Base-by-base conservation (phyloP, 2,113 vertebrate genomes). In the Delphinapterus leucas region DNA sequence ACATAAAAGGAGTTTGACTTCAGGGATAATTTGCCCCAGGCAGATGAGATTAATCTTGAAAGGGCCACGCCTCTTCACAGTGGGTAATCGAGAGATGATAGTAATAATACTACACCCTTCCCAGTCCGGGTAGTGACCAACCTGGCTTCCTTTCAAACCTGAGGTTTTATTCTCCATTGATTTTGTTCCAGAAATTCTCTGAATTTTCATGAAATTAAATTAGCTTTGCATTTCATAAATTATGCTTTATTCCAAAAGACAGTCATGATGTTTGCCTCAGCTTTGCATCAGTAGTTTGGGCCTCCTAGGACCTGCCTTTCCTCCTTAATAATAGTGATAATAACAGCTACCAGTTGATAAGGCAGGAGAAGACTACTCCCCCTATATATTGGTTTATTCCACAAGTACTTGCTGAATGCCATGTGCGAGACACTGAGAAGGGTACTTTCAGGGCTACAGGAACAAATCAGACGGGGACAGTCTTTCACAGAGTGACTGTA, bases 131-230 rank as follows among this genome's bases (percentile, higher is more conserved):
- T 23, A n/a, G 4, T 44, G 86, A 71, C 63, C 80, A 20, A 15
- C 13, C 33, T 79, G 44, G 5, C 31, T 81, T 49, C 6, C 3
- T 87, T 91, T 80, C 60, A 91, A 82, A 47, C 38, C 67, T 23
- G 49, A 53, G 82, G 9, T 53, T 94, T 60, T 73, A 49, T 68
- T 87, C 65, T 87, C 63, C 26, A 31, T 65, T 81, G 87, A 58
- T 67, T 86, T 87, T 80, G 36, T 87, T 55, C 61, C 63, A 49
- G 55, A 87, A 33, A 90, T 81, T 38, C 63, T 47, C 26, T 73
- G 61, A 60, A 26, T 68, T 91, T 91, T 87, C 88, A 55, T 80
- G 73, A 86, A 90, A 49, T 90, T 44, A 74, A 92, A 77, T 82
- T n/a, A 88, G 26, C 26, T 94, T 61, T 68, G 33, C 60, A 26